Evolutionary conservation across 2,797 vertebrate genomes (phyloP).

Genomic region (Muraenolepis orangiensis): DNA sequence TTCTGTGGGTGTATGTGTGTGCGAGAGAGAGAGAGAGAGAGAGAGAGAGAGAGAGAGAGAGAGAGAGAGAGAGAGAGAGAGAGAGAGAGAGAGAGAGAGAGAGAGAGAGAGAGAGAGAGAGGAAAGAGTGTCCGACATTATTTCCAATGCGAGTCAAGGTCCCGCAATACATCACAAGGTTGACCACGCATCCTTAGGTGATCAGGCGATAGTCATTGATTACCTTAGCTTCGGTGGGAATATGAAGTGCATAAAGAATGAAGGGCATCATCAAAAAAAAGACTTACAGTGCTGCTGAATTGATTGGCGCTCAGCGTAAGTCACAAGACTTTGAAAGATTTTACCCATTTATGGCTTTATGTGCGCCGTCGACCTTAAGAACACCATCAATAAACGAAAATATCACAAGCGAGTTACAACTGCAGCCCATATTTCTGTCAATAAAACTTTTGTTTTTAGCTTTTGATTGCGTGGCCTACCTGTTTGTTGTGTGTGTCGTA

Average conservation of each 20-base stretch:
- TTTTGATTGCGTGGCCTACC: not conserved
- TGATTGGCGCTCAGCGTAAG: not conserved
- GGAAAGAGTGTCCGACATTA: not conserved
- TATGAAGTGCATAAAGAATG: not conserved
- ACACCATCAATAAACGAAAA: constrained; percentile 5
- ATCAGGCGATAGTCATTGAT: not conserved
- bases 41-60: too few relatives aligned
- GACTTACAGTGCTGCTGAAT: not conserved
- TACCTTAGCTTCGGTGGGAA: not conserved
- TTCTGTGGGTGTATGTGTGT: too few relatives aligned
- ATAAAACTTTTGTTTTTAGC: not conserved
- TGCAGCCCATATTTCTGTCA: not conserved
- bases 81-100: not conserved
- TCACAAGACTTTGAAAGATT: not conserved
- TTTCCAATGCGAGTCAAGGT: not conserved
- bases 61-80: not conserved
- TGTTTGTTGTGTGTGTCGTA: not conserved
- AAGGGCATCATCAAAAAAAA: not conserved
- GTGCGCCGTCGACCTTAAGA: not conserved
- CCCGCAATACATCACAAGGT: not conserved
- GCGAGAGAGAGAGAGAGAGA: too few relatives aligned
- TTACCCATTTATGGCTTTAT: not conserved
- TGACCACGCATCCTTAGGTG: not conserved
- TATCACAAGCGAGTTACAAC: not conserved
- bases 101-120: too few relatives aligned